Base-by-base conservation (phyloP, 2,113 vertebrate species). In the Hippocampus guttulatus region DNA sequence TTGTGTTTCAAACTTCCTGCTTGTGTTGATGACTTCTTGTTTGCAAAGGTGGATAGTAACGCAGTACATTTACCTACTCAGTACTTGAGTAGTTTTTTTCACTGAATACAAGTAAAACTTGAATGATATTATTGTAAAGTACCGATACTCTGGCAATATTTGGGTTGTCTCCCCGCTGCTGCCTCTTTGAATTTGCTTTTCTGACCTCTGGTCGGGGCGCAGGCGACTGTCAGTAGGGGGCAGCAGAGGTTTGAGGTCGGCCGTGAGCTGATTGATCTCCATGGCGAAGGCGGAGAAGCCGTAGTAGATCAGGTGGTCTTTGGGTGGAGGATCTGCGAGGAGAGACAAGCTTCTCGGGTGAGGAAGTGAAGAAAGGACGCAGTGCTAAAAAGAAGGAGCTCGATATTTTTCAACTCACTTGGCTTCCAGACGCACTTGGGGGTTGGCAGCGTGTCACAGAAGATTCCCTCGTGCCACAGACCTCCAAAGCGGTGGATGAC, bases 381-480 rank as follows among this genome's bases (percentile, higher is more conserved):
- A 47, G 64, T 6, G 30, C 30, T 33, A 33, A 33, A 30, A 33
- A 33, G 30, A 33, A 33, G 30, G 33, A 38, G 5, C 33, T 38
- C 0, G 33, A 38, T 6, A 38, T 38, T 38, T 38, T 38, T 38
- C 33, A 45, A 88, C 96, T 94, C 87, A 98, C 96, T 94, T 65
- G 94, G 94, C 81, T 92, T 98, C 96, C 96, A 98, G 88, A 98
- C 73, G 83, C 94, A 95, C 60, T 94, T 93, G 0, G 95, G 91
- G 0, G 84, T 86, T 0, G 94, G 92, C 9, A 92, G 82, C 0
- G 92, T 92, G 54, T 96, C 95, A 0, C 94, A 94, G 90, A 92
- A 95, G 71, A 98, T 93, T 41, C 94, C 96, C 71, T 98, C 94
- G 0, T 96, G 94, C 96, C 96, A 98, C 64, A 94, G 92, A 21